Evolutionary conservation across 2,113 vertebrate species (phyloP), one percentile per base, ranked within the genome.

Genomic region (Balaenoptera acutorostrata): DNA sequence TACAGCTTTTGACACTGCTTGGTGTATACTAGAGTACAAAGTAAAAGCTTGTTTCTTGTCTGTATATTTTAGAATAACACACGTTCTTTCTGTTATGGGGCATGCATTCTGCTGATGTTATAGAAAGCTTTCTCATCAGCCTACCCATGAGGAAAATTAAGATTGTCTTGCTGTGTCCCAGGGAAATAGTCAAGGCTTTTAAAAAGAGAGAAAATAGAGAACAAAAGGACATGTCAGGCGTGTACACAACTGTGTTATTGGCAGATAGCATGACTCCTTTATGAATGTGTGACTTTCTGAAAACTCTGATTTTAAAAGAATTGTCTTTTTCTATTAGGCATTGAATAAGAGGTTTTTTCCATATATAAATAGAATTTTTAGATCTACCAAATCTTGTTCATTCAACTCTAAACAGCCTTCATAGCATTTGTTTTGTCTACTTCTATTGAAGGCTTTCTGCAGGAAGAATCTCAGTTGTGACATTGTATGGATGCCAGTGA

Each of bases 271-370:
- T 88, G 95, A 90, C n/a, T 95, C 36, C 49, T 31, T 92, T 95
- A 39, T 92, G 78, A 88, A 92, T 94, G 64, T 95, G 49, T 96
- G 88, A 96, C 85, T 90, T 90, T 91, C 71, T 81, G 57, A 96
- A 84, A 75, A 64, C 31, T 59, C 57, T 89, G 75, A 61, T 72
- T 92, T 84, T 74, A 91, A 74, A 72, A 82, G 59, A 88, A 63
- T 87, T 68, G 71, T 72, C 29, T 75, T 94, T 93, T 75, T 71
- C 9, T 59, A 1, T 86, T 80, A 61, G 41, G 64, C 46, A 63
- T 33, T 90, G 25, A 68, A 33, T 87, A 57, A 61, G 41, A 83
- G 27, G 10, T 4, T 61, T 81, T 86, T 33, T 25, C 33, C 27
- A 39, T 39, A 71, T 57, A 61, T 59, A 81, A 69, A 64, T 36